Evolutionary conservation across 2,113 vertebrate species (phyloP).

Genomic region (Parus major): DNA sequence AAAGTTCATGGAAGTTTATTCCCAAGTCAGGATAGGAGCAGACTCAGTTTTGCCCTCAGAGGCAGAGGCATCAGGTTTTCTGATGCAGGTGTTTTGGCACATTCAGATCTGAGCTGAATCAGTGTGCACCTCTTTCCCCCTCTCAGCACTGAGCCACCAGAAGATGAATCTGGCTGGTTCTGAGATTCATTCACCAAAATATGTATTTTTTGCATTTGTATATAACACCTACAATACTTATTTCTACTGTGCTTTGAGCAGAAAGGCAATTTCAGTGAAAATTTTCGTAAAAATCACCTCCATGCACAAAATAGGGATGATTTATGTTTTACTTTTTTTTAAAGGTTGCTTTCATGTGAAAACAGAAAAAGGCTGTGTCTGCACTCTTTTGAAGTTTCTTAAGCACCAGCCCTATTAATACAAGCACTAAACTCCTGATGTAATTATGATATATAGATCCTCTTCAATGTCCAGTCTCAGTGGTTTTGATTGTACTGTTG

Average conservation of each 20-base stretch:
- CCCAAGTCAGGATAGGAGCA: accelerated
- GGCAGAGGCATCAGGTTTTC: neutral
- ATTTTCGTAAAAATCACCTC: neutral
- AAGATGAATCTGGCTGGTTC: neutral
- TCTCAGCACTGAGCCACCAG: neutral
- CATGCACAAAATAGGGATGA: accelerated
- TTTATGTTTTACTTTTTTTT: neutral
- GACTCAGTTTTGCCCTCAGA: neutral
- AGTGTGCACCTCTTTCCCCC: neutral
- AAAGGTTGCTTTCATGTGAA: neutral
- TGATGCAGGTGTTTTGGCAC: neutral
- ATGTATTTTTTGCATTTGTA: neutral
- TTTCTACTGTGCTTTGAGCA: neutral
- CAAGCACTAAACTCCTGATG: neutral
- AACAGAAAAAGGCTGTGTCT: neutral
- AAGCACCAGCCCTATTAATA: neutral
- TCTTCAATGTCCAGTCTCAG: neutral
- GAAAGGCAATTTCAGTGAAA: neutral
- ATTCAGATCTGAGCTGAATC: neutral
- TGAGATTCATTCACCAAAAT: neutral
- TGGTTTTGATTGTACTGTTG: neutral
- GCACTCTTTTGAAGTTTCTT: neutral
- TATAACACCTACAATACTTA: neutral
- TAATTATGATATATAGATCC: neutral
- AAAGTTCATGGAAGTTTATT: neutral